A percentile compares a stretch with the other conserved stretches of the same genome.
Conservation (phyloP, 2,113 vertebrate genomes). For the Antechinus stuartii region DNA sequence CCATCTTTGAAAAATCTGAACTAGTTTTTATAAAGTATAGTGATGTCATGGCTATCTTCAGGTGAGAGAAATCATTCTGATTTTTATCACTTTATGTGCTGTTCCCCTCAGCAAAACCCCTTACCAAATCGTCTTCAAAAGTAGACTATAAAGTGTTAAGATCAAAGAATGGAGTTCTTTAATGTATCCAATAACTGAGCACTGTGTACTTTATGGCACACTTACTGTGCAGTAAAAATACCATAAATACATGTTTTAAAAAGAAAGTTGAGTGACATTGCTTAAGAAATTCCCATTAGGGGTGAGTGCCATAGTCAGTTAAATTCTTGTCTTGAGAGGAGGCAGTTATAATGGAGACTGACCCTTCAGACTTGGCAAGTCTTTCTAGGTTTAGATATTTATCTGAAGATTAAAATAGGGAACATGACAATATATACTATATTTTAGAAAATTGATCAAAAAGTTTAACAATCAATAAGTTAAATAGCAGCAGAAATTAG, state of each 20-base stretch:
- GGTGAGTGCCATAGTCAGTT: background rate
- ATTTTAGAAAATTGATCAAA: background rate
- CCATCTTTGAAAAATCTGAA: slow-evolving; percentile 24
- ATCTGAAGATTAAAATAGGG: background rate
- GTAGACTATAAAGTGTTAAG: slow-evolving; percentile 1
- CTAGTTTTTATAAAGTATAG: slow-evolving; percentile 17
- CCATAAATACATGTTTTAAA: background rate
- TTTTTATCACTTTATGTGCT: slow-evolving; percentile 5
- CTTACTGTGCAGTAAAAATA: background rate
- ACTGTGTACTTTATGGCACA: background rate
- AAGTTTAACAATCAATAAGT: background rate
- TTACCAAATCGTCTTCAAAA: background rate
- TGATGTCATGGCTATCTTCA: background rate
- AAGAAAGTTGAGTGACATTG: background rate
- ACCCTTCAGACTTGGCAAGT: background rate
- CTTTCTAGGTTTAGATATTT: slow-evolving; percentile 17
- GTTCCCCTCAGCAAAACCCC: background rate
- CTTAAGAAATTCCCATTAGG: slow-evolving; percentile 16
- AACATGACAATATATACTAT: background rate
- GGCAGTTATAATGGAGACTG: background rate
- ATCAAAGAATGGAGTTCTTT: slow-evolving; percentile 31
- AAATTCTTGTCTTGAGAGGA: background rate
- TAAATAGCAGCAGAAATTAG: background rate
- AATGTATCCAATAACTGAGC: background rate
- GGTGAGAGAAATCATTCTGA: background rate